phyloP scores from a whole-genome alignment of 1,140 invertebrate species.

The Coelopa frigida region DNA sequence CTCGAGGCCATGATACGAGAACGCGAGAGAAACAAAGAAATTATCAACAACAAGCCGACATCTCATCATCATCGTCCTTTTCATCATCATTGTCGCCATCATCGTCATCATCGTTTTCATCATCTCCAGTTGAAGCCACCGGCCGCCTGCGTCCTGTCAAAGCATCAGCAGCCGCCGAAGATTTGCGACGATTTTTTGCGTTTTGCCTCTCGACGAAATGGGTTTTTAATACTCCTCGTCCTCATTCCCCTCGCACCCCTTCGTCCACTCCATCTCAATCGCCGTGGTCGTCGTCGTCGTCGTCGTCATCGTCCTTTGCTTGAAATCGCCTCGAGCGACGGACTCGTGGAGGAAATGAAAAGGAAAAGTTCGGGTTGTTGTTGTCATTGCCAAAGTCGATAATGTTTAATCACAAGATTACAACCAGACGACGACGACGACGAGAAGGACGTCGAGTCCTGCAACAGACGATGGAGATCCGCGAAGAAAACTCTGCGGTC shows the following conservation, averaged over 20 bases:
- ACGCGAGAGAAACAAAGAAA: conserved; percentile 10
- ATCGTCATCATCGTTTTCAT: no score
- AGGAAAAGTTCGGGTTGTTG: no score
- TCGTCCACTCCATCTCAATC: background rate
- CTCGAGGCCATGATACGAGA: conserved; percentile 2
- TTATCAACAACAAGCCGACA: conserved; percentile 6
- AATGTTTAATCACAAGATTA: conserved; percentile 18
- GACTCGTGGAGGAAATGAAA: no score
- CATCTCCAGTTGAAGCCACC: no score
- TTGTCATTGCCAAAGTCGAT: conserved; percentile 20
- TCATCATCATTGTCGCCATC: background rate
- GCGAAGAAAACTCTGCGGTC: no score
- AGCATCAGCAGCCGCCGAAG: conserved; percentile 1
- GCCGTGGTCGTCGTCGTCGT: background rate
- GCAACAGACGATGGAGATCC: no score
- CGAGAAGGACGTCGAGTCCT: background rate
- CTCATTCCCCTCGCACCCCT: background rate
- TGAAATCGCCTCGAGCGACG: background rate
- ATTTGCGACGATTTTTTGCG: background rate
- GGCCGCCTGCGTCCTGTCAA: no score
- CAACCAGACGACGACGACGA: conserved; percentile 10
- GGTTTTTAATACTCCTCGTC: conserved; percentile 12
- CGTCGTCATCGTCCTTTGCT: background rate
- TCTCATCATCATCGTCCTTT: background rate
- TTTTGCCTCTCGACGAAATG: conserved; percentile 2